Base-by-base conservation (phyloP, 2,113 vertebrate genomes). In the Cercopithecus mona region DNA sequence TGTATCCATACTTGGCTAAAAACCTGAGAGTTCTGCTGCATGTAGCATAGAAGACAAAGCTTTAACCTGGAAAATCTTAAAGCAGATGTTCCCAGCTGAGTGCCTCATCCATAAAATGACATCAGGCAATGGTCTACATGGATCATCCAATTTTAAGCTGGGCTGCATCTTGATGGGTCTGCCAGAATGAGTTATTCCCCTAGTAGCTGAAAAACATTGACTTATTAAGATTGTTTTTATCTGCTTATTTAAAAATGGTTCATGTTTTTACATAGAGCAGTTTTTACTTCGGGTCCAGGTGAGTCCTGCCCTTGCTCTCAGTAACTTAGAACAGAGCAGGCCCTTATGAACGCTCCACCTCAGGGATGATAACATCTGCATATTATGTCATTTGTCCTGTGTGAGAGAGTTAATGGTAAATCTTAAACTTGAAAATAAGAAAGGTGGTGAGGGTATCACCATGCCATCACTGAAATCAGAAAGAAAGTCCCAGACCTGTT, bases 21-120 rank as follows among this genome's bases (percentile, higher is more conserved):
- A 88, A 11, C 30, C 14, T 17, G 22, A 72, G 87, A 72, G 20
- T 82, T 92, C 40, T 97, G 25, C 8, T 23, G 40, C 20, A 20
- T 73, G 25, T 30, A 52, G 3, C 27, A 35, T 12, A 59, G 22
- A 94, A 73, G 57, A 55, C 23, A 94, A 59, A 88, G 10, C 57
- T 91, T 25, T 85, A 91, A 35, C 45, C 70, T 95, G 68, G 52
- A 92, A 86, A 91, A 81, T 90, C 22, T 75, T 84, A 90, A 82
- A 59, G 32, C 40, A 93, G 78, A 81, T 97, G 87, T 92, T 95
- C 35, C 40, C 52, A 95, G 59, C 59, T 16, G 30, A 90, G 45
- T 48, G 35, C 68, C 80, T 90, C 79, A 91, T 86, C 93, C 45
- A 66, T 93, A 93, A 97, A 72, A 90, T 88, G 78, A 79, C 70